phyloP scores from a whole-genome alignment of 2,113 vertebrate species.

The Trinectes maculatus region DNA sequence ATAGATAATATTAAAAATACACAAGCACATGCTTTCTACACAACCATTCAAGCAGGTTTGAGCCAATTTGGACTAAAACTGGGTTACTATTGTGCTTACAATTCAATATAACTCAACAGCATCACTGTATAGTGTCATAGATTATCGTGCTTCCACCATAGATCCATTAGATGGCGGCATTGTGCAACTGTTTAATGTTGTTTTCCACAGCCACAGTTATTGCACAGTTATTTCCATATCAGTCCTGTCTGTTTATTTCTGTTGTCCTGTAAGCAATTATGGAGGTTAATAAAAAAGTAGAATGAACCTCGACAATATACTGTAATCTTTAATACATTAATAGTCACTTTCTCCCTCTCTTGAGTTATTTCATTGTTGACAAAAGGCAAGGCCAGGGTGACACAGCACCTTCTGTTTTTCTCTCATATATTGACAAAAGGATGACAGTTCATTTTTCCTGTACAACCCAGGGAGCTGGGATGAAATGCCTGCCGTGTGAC shows the following conservation, averaged over 20 bases:
- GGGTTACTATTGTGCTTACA: no score
- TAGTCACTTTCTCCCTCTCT: constrained; percentile 10
- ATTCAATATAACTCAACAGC: neutral
- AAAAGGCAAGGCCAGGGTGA: constrained; percentile 1
- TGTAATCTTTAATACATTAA: constrained; percentile 19
- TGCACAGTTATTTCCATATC: neutral
- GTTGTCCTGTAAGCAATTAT: neutral
- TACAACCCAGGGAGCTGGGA: constrained; percentile 9
- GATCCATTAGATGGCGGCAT: constrained; percentile 41
- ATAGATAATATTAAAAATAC: no score
- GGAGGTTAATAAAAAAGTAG: no score
- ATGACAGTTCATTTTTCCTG: constrained; percentile 6
- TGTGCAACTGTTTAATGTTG: neutral
- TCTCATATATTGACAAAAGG: constrained; percentile 3
- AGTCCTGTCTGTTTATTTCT: neutral
- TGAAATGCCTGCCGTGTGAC: constrained; percentile 48
- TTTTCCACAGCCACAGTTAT: neutral
- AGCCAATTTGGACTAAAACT: no score
- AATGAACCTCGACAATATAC: neutral
- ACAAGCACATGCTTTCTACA: no score
- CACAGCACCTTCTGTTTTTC: constrained; percentile 7
- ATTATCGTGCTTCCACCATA: constrained; percentile 12
- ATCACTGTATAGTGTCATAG: neutral
- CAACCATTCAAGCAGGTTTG: neutral
- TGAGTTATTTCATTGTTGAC: constrained; percentile 16